Evolutionary conservation across 2,797 vertebrate genomes (phyloP).

Genomic region (Melopsittacus undulatus): DNA sequence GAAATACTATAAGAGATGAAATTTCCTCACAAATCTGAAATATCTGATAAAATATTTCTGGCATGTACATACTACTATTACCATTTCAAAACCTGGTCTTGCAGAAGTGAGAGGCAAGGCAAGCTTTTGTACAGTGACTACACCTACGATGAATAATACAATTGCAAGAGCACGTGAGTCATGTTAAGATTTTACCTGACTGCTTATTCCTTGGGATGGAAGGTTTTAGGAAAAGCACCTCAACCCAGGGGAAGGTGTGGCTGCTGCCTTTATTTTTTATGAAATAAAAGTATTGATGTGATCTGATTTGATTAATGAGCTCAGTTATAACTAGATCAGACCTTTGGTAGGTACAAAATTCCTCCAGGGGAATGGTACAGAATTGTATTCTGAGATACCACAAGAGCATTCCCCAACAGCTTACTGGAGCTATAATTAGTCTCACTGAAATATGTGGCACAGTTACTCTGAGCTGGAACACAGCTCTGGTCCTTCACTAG

Average conservation of each 20-base stretch:
- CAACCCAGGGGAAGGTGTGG: background rate
- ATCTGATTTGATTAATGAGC: background rate
- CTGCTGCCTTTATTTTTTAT: background rate
- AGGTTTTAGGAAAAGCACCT: background rate
- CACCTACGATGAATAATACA: conserved; percentile 56
- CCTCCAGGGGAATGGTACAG: background rate
- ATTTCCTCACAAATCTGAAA: conserved; percentile 50
- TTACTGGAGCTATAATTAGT: background rate
- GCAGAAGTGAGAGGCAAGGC: conserved; percentile 45
- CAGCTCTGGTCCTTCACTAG: background rate
- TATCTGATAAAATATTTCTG: conserved; percentile 59
- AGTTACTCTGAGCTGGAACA: background rate
- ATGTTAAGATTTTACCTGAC: conserved; percentile 4
- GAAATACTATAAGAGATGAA: background rate
- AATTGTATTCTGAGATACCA: background rate
- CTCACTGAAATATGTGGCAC: background rate
- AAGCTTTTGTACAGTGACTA: conserved; percentile 33
- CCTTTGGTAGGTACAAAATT: background rate
- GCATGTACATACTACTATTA: conserved; percentile 27
- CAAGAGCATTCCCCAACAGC: background rate
- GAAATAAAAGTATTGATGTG: background rate
- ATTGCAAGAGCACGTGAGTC: conserved; percentile 53
- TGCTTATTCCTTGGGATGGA: background rate
- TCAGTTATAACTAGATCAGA: background rate
- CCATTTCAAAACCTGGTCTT: conserved; percentile 58